These are phyloP conservation scores for Tiaroga cobitis DNA, from an alignment of 2,797 vertebrate genomes.

Conservation along the genomic window DNA sequence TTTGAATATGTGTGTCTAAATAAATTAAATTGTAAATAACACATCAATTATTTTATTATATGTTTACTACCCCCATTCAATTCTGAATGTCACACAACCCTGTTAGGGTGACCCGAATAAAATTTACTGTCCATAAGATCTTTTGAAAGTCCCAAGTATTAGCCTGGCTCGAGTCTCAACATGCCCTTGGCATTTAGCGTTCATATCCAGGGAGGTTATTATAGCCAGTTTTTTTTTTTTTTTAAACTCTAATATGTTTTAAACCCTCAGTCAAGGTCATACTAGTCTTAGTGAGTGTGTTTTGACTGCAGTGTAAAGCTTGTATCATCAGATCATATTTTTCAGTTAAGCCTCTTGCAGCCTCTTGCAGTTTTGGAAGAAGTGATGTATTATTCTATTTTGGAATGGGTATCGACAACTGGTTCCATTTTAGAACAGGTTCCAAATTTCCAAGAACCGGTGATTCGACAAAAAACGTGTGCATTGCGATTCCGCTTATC, in stretches of 20 bases:
- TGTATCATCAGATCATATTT: constrained; percentile 40
- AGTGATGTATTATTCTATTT: constrained; percentile 12
- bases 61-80: no score
- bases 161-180: not conserved
- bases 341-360: constrained; percentile 22
- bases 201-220: constrained; percentile 30
- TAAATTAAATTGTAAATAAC: no score
- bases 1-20: no score
- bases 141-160: constrained; percentile 15
- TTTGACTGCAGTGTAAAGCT: constrained; percentile 25
- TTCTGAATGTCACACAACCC: no score
- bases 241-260: constrained; percentile 31
- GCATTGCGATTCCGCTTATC: no score
- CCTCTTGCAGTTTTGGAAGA: no score
- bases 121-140: constrained; percentile 14
- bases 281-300: constrained; percentile 7
- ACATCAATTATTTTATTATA: no score
- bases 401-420: no score
- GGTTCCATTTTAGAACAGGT: no score
- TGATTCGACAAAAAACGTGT: no score
- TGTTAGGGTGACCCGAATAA: no score
- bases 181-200: constrained; percentile 33
- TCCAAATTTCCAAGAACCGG: no score
- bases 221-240: not conserved
- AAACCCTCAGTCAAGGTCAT: constrained; percentile 28